Evolutionary conservation across 2,113 vertebrate genomes (phyloP).

Genomic region (Psettodes erumei): DNA sequence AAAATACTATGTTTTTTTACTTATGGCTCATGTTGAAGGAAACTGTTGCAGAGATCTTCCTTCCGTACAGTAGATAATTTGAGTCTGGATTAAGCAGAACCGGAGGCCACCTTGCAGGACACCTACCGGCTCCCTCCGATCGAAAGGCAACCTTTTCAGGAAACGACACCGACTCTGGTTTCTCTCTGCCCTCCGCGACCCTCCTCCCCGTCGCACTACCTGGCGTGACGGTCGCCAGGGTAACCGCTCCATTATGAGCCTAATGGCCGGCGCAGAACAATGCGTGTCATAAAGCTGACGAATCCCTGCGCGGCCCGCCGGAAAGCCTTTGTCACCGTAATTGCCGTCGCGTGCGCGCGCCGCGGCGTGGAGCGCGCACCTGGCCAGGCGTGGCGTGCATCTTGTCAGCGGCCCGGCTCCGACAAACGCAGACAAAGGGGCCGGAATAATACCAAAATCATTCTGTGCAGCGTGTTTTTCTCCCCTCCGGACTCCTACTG

Average conservation of each 20-base stretch:
- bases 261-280: constrained; percentile 72
- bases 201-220: constrained; percentile 47
- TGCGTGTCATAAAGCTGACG: constrained; percentile 69
- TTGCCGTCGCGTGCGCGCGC: constrained; percentile 59
- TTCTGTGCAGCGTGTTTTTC: constrained; percentile 21
- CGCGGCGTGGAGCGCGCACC: constrained; percentile 46
- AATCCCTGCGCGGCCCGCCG: constrained; percentile 54
- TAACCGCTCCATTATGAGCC: constrained; percentile 68
- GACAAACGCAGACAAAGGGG: constrained; percentile 63
- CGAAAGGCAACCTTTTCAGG: constrained; percentile 44
- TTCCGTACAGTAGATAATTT: neutral
- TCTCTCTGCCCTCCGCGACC: constrained; percentile 42
- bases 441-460: constrained; percentile 32
- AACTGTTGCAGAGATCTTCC: neutral
- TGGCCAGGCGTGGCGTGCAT: constrained; percentile 39
- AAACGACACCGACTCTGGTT: constrained; percentile 47
- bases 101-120: constrained; percentile 22
- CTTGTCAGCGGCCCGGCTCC: constrained; percentile 45
- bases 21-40: neutral
- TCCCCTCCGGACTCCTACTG: constrained; percentile 40
- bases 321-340: constrained; percentile 70
- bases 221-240: constrained; percentile 66
- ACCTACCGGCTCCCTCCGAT: constrained; percentile 4
- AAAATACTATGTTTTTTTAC: neutral
- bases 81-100: neutral